Base-by-base conservation (phyloP, 2,888 invertebrate species). In the Caenorhabditis auriculariae region DNA sequence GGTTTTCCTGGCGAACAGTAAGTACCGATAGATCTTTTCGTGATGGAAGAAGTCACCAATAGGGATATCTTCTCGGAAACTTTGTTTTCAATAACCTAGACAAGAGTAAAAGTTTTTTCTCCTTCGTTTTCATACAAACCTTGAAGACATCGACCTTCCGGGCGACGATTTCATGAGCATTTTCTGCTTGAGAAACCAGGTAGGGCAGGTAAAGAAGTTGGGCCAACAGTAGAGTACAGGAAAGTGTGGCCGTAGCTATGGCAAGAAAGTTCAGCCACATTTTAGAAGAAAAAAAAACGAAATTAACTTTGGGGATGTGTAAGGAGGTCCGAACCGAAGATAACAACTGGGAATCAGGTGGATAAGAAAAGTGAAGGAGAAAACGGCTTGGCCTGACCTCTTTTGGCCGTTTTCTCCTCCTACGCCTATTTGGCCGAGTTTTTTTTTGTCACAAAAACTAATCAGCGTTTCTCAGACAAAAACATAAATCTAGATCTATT, bases 131-230 rank as follows among this genome's bases (percentile, higher is more conserved):
- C n/a, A 32, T 12, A 32, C 17, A 23, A 19, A 62, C 62, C 51
- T 59, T 63, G 24, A 63, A 63, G 12, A 43, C 27, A 2, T 58
- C 29, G 15, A 63, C 19, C 21, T 44, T 50, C 26, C 27, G 49
- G 44, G 50, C 52, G 4, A 55, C 55, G 0, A 54, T 2, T 2
- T 47, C 28, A 55, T 63, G 58, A 55, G 63, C 58, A 21, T 45
- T 23, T 24, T 55, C 55, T 26, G 63, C 50, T 46, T 54, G 47
- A 29, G 63, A 63, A 27, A 63, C 41, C 19, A 63, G 24, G 38
- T 52, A 63, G 1, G 63, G 63, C 12, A 63, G 42, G 38, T 63
- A 63, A 27, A 63, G 27, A 17, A 50, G 27, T 39, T 63, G 63
- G 17, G 48, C 45, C 7, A 55, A 41, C 5, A 63, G 41, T 2